Conservation (phyloP, 2,797 vertebrate species). For the Myoxocephalus aenaeus region DNA sequence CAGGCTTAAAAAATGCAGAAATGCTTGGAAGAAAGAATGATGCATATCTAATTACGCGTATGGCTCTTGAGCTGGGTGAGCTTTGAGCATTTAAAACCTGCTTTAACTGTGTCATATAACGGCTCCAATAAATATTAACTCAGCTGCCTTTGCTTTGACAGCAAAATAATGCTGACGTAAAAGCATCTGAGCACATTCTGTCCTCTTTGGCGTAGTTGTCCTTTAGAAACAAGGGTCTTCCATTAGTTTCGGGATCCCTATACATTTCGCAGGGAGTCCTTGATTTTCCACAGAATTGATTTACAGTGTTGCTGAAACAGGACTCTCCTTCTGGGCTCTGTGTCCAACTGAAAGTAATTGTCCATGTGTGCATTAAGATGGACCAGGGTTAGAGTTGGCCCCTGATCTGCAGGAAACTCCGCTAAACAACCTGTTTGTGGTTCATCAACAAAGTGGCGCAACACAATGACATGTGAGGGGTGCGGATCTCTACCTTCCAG, state of each 20-base stretch:
- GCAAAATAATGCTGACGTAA: slow-evolving; percentile 52
- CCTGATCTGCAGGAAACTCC: slow-evolving; percentile 25
- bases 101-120: slow-evolving; percentile 45
- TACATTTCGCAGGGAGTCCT: too few species aligned
- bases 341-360: too few species aligned
- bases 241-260: too few species aligned
- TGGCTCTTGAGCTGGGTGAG: slow-evolving; percentile 31
- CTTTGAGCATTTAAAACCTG: slow-evolving; percentile 41
- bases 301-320: too few species aligned
- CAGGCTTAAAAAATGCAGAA: slow-evolving; percentile 66
- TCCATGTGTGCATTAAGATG: not conserved
- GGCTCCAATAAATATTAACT: slow-evolving; percentile 44
- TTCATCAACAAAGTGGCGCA: slow-evolving; percentile 10
- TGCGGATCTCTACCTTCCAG: slow-evolving; percentile 92
- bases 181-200: slow-evolving; percentile 56
- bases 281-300: too few species aligned
- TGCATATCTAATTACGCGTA: slow-evolving; percentile 31
- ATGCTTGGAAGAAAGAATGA: slow-evolving; percentile 58
- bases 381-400: not conserved
- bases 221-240: slow-evolving; percentile 44
- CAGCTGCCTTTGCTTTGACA: slow-evolving; percentile 37
- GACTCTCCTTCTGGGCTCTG: too few species aligned
- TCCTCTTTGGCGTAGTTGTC: slow-evolving; percentile 45
- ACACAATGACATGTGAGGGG: not conserved
- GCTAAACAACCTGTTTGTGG: not conserved